phyloP scores from a whole-genome alignment of 2,113 vertebrate species.

The Saccopteryx leptura region DNA sequence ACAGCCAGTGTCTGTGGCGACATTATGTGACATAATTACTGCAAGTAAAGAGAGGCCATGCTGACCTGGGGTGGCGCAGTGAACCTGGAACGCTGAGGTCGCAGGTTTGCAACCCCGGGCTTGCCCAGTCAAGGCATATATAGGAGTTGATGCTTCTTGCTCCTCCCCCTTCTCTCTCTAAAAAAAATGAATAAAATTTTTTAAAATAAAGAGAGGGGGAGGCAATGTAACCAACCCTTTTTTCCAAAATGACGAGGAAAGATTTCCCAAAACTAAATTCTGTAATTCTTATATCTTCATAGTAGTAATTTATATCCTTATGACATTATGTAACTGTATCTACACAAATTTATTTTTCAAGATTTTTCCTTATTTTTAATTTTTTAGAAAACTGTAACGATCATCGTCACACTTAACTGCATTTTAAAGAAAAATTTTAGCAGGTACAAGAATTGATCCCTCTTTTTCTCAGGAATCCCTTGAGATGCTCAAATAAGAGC shows the following conservation, averaged over 20 bases:
- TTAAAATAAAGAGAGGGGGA: no score
- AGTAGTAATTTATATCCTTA: background rate
- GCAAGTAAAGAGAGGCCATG: background rate
- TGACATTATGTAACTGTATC: background rate
- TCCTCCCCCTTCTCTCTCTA: no score
- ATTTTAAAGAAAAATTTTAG: slow-evolving; percentile 49
- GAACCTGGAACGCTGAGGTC: no score
- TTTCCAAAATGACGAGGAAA: background rate
- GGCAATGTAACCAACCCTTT: background rate
- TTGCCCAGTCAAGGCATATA: no score
- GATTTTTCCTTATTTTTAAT: slow-evolving; percentile 51
- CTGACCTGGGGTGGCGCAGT: no score
- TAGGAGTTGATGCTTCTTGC: no score
- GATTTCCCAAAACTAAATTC: slow-evolving; percentile 16
- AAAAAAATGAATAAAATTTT: no score
- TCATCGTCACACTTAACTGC: slow-evolving; percentile 8
- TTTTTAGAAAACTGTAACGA: slow-evolving; percentile 49
- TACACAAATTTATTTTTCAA: slow-evolving; percentile 24
- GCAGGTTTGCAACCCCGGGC: no score
- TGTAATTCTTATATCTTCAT: slow-evolving; percentile 13
- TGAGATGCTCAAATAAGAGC: slow-evolving; percentile 35
- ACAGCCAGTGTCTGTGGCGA: background rate
- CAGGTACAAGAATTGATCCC: slow-evolving; percentile 29
- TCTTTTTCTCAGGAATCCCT: slow-evolving; percentile 42
- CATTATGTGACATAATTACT: background rate